Evolutionary conservation across 2,888 invertebrate genomes (phyloP), one percentile per base, ranked within the genome.

Genomic region (Agapetus fuscipes): DNA sequence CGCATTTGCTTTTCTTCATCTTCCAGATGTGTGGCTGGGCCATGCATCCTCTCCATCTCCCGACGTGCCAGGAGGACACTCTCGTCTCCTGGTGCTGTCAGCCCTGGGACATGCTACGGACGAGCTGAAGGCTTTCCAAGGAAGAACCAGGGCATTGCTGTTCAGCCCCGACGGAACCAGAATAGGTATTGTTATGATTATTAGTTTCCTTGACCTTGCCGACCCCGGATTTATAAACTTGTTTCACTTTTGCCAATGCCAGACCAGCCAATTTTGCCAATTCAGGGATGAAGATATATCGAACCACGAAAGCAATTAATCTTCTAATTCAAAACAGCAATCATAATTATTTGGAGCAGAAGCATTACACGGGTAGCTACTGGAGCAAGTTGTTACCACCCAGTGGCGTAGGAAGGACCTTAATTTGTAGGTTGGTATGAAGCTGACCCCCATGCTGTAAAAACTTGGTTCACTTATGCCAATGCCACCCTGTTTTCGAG

Each of bases 161-260:
- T 67, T 69, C 52, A 69, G 61, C 40, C 67, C 69, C 1, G 69
- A 69, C 41, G 70, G 67, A 2, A 65, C 66, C 3, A 67, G 67
- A 49, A 61, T 70, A 41, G 69, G 69, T 68, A 53, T 54, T 16
- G 16, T 28, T 14, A 17, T n/a, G 4, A 28, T 7, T 28, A 12
- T 11, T 7, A n/a, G 4, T 5, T 28, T 13, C 13, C 20, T 6
- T 20, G n/a, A 24, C n/a, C n/a, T 24, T 24, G 25, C 7, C n/a
- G n/a, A 10, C n/a, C 7, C n/a, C 25, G n/a, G 7, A 9, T 24
- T 24, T 24, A 9, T 24, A 24, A n/a, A n/a, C n/a, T n/a, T n/a
- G n/a, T n/a, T n/a, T n/a, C n/a, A n/a, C n/a, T n/a, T n/a, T n/a
- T n/a, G 25, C n/a, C 7, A 24, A 24, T 10, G 7, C n/a, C 7